Conservation (phyloP, 2,113 vertebrate genomes). For the Lophura nycthemera region DNA sequence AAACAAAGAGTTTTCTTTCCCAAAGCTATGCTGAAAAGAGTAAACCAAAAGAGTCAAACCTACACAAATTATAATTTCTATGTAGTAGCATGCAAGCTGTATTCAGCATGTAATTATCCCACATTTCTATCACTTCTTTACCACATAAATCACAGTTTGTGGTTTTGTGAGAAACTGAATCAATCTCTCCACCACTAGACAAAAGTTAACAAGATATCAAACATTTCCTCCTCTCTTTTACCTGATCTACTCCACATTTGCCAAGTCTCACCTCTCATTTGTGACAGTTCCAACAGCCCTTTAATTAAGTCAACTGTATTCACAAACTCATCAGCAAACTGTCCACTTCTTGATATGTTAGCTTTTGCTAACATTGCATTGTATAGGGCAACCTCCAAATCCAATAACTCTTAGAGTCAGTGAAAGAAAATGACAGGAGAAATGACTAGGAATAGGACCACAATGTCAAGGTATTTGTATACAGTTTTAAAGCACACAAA, state of each 20-base stretch:
- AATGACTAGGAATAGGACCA: accelerated
- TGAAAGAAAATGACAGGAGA: background rate
- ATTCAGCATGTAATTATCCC: background rate
- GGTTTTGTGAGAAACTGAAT: background rate
- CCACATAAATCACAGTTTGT: background rate
- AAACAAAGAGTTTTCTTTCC: background rate
- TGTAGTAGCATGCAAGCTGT: background rate
- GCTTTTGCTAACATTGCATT: background rate
- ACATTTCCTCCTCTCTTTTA: background rate
- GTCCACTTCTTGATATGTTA: background rate
- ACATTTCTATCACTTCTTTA: background rate
- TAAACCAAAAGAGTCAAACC: background rate
- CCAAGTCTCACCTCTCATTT: background rate
- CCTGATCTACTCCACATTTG: background rate
- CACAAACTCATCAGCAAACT: background rate
- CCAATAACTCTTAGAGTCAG: background rate
- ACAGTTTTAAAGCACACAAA: background rate
- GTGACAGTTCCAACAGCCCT: background rate
- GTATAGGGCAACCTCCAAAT: background rate
- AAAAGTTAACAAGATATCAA: background rate
- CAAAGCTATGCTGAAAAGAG: background rate
- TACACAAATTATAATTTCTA: background rate
- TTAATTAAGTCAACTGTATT: background rate
- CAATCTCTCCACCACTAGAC: background rate
- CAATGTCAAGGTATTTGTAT: background rate